These are phyloP conservation scores for Lamproptera curius DNA, from an alignment of 2,888 invertebrate species.

Conservation along the genomic window DNA sequence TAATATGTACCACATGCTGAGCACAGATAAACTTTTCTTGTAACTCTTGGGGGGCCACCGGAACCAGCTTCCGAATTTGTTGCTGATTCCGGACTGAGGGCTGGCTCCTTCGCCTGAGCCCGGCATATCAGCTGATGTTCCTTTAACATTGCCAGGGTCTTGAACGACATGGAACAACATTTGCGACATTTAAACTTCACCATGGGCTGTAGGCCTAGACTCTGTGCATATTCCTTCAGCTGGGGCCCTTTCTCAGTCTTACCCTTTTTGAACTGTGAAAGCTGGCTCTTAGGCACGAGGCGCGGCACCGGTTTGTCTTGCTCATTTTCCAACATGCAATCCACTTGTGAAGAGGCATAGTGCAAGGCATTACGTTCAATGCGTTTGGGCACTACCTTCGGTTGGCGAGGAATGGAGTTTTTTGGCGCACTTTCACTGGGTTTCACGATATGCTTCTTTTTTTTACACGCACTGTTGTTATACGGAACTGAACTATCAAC, in stretches of 20 bases:
- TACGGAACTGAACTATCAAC: conserved; percentile 63
- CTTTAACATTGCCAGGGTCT: conserved; percentile 81
- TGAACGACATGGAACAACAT: conserved; percentile 83
- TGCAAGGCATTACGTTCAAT: conserved; percentile 53
- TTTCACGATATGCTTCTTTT: conserved; percentile 50
- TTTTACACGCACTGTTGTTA: conserved; percentile 55
- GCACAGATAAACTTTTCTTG: conserved; percentile 89
- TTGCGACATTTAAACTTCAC: conserved; percentile 86
- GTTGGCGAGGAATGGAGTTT: conserved; percentile 47
- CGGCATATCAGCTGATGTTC: conserved; percentile 83
- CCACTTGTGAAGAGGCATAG: conserved; percentile 51
- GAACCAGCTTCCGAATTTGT: conserved; percentile 50
- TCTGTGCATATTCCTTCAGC: conserved; percentile 83
- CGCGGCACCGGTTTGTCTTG: conserved; percentile 66
- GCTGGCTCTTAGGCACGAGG: conserved; percentile 69
- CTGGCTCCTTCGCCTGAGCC: conserved; percentile 62
- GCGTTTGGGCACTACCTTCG: conserved; percentile 64
- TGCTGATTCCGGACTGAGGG: conserved; percentile 59
- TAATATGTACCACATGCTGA: conserved; percentile 90
- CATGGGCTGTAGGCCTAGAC: conserved; percentile 83
- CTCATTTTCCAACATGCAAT: conserved; percentile 50
- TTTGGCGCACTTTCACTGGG: conserved; percentile 48
- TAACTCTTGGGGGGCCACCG: conserved; percentile 78
- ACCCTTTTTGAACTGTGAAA: conserved; percentile 65
- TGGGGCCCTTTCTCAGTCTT: conserved; percentile 63